phyloP scores from a whole-genome alignment of 1,140 invertebrate genomes.

The Micrasema longulum region DNA sequence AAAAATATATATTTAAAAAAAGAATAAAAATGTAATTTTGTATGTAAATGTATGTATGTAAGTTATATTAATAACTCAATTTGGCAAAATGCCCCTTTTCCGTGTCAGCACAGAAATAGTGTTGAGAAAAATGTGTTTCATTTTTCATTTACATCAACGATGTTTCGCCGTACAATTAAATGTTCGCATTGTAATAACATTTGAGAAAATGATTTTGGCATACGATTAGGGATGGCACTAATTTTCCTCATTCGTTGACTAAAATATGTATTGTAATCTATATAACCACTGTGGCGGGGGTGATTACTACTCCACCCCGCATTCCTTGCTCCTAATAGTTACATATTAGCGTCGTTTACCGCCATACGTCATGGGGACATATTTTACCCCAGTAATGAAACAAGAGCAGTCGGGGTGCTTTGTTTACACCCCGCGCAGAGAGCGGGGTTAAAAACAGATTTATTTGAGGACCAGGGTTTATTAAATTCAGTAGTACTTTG shows the following conservation, averaged over 20 bases:
- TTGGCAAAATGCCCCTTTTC: no score
- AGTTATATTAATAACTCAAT: no score
- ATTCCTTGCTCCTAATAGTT: slow-evolving; percentile 46
- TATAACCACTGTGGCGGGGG: not conserved
- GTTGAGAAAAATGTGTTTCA: no score
- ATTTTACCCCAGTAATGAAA: slow-evolving; percentile 49
- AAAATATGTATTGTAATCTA: not conserved
- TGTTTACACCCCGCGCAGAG: slow-evolving; percentile 39
- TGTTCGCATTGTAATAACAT: no score
- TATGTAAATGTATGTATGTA: no score
- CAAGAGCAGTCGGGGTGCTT: slow-evolving; percentile 38
- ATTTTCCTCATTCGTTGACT: not conserved
- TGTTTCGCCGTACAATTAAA: no score
- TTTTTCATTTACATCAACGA: no score
- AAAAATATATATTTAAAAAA: no score
- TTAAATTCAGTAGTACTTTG: slow-evolving; percentile 35
- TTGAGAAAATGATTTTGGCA: no score
- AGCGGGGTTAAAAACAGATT: slow-evolving; percentile 48
- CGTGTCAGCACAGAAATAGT: no score
- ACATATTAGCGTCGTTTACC: slow-evolving; percentile 50
- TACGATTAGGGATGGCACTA: no score
- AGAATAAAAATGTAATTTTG: no score
- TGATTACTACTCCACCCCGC: not conserved
- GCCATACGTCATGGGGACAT: slow-evolving; percentile 36
- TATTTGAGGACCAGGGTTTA: slow-evolving; percentile 41